Evolutionary conservation across 2,113 vertebrate species (phyloP), one percentile per base, ranked within the genome.

Genomic region (Spilogale gracilis): DNA sequence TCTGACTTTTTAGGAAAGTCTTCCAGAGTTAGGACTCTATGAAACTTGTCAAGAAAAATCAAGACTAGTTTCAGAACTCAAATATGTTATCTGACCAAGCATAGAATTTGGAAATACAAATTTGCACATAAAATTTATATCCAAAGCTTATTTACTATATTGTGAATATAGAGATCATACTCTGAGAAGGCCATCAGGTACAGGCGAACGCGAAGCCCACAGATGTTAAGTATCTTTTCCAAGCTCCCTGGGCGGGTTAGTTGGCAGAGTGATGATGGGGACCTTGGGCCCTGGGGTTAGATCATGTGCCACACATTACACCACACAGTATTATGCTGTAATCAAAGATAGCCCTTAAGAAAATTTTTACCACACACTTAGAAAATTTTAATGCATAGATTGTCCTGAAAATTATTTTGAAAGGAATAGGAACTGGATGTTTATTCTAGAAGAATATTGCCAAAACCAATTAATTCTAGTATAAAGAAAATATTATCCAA

Each of bases 31-130:
- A 82, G 20, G 11, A 96, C 52, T 52, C 52, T 17, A 79, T 63
- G 89, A 86, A 76, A 63, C 30, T 73, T 79, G 7, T 81, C 25
- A 67, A 45, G 52, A 74, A 96, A 96, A 89, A 30, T 89, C 38
- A 60, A 89, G 56, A 56, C 32, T 83, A 67, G n/a, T 93, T 95
- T 86, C 60, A 79, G 67, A 94, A 58, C 54, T 96, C 67, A 74
- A 74, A 67, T 58, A 79, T 87, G 25, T 83, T 87, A 78, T 58
- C 74, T 97, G 58, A 95, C 43, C 94, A 82, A 91, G 5, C 6
- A 6, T 27, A 92, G 50, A 60, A 60, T 69, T 43, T 87, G 45
- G 61, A 63, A 84, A 96, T 76, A 18, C 65, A 89, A 71, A 94
- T 92, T 58, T 65, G 20, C 78, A 85, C n/a, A 82, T 89, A 38